Evolutionary conservation across 2,797 vertebrate genomes (phyloP).

Genomic region (Oophaga sylvatica): DNA sequence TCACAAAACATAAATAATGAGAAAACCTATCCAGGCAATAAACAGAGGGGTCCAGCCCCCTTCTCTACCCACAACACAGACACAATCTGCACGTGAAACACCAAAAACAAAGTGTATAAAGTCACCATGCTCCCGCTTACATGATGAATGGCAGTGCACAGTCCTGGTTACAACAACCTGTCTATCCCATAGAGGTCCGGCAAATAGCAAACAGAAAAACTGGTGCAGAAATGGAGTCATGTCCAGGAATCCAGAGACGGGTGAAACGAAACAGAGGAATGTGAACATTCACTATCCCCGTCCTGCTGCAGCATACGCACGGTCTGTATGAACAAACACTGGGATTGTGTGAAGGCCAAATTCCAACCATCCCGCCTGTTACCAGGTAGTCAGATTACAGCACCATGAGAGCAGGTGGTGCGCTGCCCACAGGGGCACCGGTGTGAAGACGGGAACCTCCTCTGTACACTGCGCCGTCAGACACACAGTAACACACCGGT

Average conservation of each 20-base stretch:
- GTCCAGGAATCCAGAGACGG: background rate
- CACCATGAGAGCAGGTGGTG: background rate
- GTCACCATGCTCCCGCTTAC: background rate
- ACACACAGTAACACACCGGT: too few species aligned
- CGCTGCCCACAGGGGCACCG: background rate
- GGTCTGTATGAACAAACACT: background rate
- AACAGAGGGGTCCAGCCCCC: too few species aligned
- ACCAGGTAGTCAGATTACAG: constrained; percentile 12
- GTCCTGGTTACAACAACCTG: background rate
- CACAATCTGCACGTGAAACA: background rate
- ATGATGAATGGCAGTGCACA: background rate
- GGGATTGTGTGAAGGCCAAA: constrained; percentile 19
- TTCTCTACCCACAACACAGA: background rate
- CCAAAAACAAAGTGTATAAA: background rate
- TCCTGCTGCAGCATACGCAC: background rate
- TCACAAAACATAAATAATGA: too few species aligned
- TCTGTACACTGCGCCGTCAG: too few species aligned
- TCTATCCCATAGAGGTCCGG: background rate
- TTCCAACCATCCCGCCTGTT: constrained; percentile 2
- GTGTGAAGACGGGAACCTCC: background rate
- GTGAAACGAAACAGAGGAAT: background rate
- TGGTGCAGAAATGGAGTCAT: background rate
- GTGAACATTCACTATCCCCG: background rate
- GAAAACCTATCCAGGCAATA: too few species aligned
- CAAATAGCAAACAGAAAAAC: background rate